Evolutionary conservation across 1,140 invertebrate species (phyloP), one percentile per base, ranked within the genome.

Genomic region (Sinella curviseta): DNA sequence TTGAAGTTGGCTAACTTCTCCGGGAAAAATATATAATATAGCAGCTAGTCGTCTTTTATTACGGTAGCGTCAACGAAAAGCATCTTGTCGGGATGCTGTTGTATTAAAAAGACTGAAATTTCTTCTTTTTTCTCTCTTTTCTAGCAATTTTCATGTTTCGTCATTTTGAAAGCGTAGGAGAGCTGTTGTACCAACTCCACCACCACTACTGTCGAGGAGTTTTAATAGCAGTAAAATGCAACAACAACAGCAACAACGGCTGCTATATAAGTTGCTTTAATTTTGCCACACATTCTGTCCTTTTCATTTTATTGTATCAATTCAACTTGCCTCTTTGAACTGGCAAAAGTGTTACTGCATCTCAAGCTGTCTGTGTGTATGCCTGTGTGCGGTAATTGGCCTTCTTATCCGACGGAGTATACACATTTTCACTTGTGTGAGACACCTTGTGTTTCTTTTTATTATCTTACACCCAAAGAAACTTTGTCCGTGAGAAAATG

Each of bases 231-330:
- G 8, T 70, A 70, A 70, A 70, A 70, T 70, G 65, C 65, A 70
- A 70, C 65, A 33, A 65, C 57, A n/a, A 4, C 57, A 65, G 24
- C n/a, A n/a, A n/a, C n/a, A n/a, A 60, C 55, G 24, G 24, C 3
- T n/a, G 24, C 55, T 60, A 48, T 48, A 48, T 48, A 48, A 48
- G 39, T 33, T 33, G 26, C 30, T 30, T 30, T 70, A 70, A 70
- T 70, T 70, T 70, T 31, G 65, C 65, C 65, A 70, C 65, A 70
- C 65, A 70, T 33, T 70, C 12, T 70, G 65, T 70, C 57, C 57
- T 60, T 26, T 26, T 60, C 57, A 60, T 60, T 60, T 60, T 60
- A 60, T 60, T 60, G 24, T 26, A 26, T n/a, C 14, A 60, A 26
- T n/a, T 26, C 24, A 26, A 26, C 57, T 17, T 26, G 39, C 20